Base-by-base conservation (phyloP, 1,140 invertebrate species). In the Geopemphigus sp. region DNA sequence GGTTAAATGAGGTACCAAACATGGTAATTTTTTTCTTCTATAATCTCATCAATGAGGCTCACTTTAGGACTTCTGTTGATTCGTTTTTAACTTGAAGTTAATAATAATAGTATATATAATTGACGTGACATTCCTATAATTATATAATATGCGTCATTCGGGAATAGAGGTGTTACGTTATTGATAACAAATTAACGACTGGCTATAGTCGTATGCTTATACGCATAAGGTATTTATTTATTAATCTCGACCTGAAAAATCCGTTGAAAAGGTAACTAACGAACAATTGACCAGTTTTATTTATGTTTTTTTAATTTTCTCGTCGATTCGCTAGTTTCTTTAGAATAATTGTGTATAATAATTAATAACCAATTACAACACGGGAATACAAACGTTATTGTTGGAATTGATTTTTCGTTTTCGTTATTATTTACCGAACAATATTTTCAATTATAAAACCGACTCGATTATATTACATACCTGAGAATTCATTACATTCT, bases 101-200 rank as follows among this genome's bases (percentile, higher is more conserved):
- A 54, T 8, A 57, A 74, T 57, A 73, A 56, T 11, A 54, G 32
- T n/a, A n/a, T n/a, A n/a, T n/a, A 56, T 73, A 54, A 29, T 56
- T 73, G 10, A 73, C 54, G 50, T 19, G 47, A 29, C 24, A 56
- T 73, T 22, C 22, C 15, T 54, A 14, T 64, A 29, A 64, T 12
- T n/a, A 45, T 22, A 73, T 17, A 47, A 47, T 56, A 56, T 56
- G 5, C n/a, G 53, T 1, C 19, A 12, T 73, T 73, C 32, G 68
- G 39, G 53, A 72, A 72, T 50, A 22, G 24, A 72, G n/a, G 24
- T 72, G 22, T 72, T 24, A 70, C 50, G n/a, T 15, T 15, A 53
- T 53, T 53, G 68, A 53, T 72, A 53, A 53, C 17, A 15, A 39
- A 66, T 12, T 66, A 66, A 66, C 14, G 29, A 66, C 19, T 39